Conservation (phyloP, 2,888 invertebrate genomes). For the Aricia artaxerxes region DNA sequence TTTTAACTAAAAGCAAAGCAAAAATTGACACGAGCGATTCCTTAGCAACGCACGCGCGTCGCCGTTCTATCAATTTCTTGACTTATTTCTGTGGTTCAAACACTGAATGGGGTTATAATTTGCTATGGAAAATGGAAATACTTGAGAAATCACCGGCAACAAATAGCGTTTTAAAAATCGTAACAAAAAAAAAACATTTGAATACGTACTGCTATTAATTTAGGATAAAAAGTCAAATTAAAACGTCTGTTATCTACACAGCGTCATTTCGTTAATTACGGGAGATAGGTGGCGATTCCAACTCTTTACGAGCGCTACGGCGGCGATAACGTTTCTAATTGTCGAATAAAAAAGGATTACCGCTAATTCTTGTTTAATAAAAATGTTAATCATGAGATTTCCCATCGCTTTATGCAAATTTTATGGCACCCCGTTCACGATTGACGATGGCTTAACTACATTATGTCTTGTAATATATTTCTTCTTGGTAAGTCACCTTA, state of each 20-base stretch:
- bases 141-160: not conserved
- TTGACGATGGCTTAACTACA: slow-evolving; percentile 48
- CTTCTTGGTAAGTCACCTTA: slow-evolving; percentile 32
- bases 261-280: slow-evolving; percentile 72
- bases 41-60: too few species aligned
- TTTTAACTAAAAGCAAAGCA: too few species aligned
- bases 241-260: slow-evolving; percentile 60
- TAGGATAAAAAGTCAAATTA: slow-evolving; percentile 56
- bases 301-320: slow-evolving; percentile 75
- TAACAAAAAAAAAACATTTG: not conserved
- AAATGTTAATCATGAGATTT: slow-evolving; percentile 79
- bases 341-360: slow-evolving; percentile 80
- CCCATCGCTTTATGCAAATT: slow-evolving; percentile 72
- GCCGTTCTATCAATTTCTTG: too few species aligned
- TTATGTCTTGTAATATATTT: slow-evolving; percentile 38
- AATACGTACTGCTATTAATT: slow-evolving; percentile 52
- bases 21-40: too few species aligned
- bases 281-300: slow-evolving; percentile 65
- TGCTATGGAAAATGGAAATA: not conserved
- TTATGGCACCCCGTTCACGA: slow-evolving; percentile 56
- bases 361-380: slow-evolving; percentile 77
- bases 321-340: slow-evolving; percentile 77
- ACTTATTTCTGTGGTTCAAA: too few species aligned
- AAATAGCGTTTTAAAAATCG: not conserved
- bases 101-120: not conserved